Evolutionary conservation across 2,888 invertebrate genomes (phyloP).

Genomic region (Tipula confusa): DNA sequence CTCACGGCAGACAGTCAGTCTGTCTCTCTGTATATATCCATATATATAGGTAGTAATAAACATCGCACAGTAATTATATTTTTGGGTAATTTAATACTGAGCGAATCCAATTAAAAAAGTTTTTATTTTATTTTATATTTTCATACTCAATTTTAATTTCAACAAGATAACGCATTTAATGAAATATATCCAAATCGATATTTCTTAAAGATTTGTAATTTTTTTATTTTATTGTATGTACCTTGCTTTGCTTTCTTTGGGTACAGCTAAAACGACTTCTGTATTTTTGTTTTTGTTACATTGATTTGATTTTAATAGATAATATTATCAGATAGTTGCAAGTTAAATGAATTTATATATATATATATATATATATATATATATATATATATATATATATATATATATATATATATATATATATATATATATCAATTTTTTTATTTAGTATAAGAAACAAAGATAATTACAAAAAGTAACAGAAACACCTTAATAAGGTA

Average conservation of each 20-base stretch:
- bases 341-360: too few relatives aligned
- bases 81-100: background rate
- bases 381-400: too few relatives aligned
- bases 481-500: background rate
- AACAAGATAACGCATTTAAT: background rate
- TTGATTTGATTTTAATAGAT: constrained; percentile 25
- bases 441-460: background rate
- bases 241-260: background rate
- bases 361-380: too few relatives aligned
- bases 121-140: background rate
- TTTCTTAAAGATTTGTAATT: background rate
- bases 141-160: background rate
- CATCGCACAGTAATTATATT: constrained; percentile 12
- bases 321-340: constrained; percentile 12
- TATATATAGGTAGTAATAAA: background rate
- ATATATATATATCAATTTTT: too few relatives aligned
- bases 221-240: background rate
- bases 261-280: background rate
- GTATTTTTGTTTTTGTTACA: background rate
- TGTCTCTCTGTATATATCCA: background rate
- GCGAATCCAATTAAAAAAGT: background rate
- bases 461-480: background rate
- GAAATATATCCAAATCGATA: background rate
- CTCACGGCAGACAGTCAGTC: background rate
- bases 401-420: too few relatives aligned